A percentile compares a stretch with the other conserved stretches of the same genome.
Conservation (phyloP, 2,888 invertebrate species). For the Temnothorax unifasciatus region DNA sequence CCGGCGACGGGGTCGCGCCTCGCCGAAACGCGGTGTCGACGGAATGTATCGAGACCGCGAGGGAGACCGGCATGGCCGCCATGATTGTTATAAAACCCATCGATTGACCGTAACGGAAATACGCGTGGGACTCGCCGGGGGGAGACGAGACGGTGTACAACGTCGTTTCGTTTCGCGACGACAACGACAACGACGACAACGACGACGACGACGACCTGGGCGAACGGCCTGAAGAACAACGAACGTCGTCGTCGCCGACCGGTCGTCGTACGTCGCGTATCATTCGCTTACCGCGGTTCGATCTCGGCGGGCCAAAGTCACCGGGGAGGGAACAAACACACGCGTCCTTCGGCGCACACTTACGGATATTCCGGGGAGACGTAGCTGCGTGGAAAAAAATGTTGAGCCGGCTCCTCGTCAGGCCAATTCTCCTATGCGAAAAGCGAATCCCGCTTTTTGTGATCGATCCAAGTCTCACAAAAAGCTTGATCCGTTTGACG, state of each 20-base stretch:
- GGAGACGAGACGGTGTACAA: background rate
- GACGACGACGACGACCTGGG: background rate
- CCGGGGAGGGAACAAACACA: slow-evolving; percentile 44
- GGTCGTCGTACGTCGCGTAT: slow-evolving; percentile 60
- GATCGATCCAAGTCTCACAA: slow-evolving; percentile 86
- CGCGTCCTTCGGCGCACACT: slow-evolving; percentile 69
- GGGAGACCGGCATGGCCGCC: slow-evolving; percentile 81
- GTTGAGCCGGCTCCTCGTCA: slow-evolving; percentile 72
- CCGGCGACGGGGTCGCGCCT: no score
- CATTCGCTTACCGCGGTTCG: slow-evolving; percentile 62
- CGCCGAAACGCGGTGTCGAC: background rate
- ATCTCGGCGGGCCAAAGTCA: slow-evolving; percentile 60
- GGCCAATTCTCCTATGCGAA: slow-evolving; percentile 86
- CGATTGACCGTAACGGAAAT: slow-evolving; percentile 75
- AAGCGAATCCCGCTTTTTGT: slow-evolving; percentile 87
- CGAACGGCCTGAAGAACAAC: no score
- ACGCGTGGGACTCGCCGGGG: background rate
- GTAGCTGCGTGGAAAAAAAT: slow-evolving; percentile 63
- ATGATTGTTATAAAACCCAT: slow-evolving; percentile 82
- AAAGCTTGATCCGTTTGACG: slow-evolving; percentile 86
- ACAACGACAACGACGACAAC: background rate
- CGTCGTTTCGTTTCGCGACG: background rate
- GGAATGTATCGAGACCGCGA: slow-evolving; percentile 33
- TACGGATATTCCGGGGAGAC: slow-evolving; percentile 69
- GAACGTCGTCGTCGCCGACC: slow-evolving; percentile 52